Evolutionary conservation across 30 jellyfish, hydroid and myxozoan species (phyloP), one percentile per base, ranked within the genome.

Genomic region (Aurelia sp.): DNA sequence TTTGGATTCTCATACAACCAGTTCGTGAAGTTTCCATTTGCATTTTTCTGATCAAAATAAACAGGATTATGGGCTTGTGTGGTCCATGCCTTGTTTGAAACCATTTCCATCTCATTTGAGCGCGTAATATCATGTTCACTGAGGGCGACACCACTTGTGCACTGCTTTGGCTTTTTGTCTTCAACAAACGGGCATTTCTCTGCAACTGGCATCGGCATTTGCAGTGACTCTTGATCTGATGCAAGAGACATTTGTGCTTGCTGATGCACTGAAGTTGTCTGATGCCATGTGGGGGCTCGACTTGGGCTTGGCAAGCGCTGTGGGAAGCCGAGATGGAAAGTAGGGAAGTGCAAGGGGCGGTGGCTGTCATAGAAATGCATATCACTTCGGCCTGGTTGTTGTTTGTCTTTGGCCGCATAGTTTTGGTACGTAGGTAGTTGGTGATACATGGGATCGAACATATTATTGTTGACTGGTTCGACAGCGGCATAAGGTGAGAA

Each of bases 261-360:
- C 77, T 82, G 91, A 73, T 82, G 91, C 64, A 74, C 50, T 23
- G 91, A 59, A 10, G 91, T 69, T 35, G 91, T 82, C 41, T 82
- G 91, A 66, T 82, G 91, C 91, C 91, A 82, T 33, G 85, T 47
- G 0, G 91, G 85, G 11, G 91, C 78, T 70, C 91, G 73, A 63
- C 62, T 82, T 8, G 91, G 91, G 37, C 91, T 82, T 6, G 91
- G 91, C 72, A 82, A 66, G 35, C 91, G 85, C 60, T 82, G 91
- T 13, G 91, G 91, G 73, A 82, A 75, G 62, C 81, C 66, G 10
- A 82, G 60, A 37, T 82, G 91, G 79, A 82, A 82, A 13, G 91
- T 62, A 31, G 91, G 91, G 71, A 82, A 82, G 33, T 82, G 85
- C n/a, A 69, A 58, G 3, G 91, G 85, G 1, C 91, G 81, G 71